Conservation (phyloP, 2,113 vertebrate genomes). For the Prochilodus magdalenae region DNA sequence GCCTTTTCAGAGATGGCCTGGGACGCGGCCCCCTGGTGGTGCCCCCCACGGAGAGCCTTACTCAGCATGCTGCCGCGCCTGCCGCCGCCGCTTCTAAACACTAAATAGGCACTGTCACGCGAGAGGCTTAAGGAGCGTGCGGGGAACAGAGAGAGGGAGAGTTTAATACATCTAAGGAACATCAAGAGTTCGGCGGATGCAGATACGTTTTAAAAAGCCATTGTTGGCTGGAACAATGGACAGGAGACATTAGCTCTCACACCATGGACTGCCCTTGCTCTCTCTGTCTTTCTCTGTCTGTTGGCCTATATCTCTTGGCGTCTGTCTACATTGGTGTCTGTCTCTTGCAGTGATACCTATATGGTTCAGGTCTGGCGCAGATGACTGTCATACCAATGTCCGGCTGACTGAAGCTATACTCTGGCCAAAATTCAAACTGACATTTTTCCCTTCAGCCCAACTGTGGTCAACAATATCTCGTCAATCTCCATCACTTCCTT, state of each 20-base stretch:
- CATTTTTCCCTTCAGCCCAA: no score
- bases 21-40: constrained; percentile 76
- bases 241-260: constrained; percentile 72
- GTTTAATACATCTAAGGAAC: constrained; percentile 43
- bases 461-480: no score
- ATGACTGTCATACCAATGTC: no score
- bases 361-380: no score
- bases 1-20: constrained; percentile 82
- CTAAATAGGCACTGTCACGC: constrained; percentile 79
- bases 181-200: constrained; percentile 63
- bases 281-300: constrained; percentile 43
- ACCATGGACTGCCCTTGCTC: constrained; percentile 65
- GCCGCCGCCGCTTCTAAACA: constrained; percentile 80
- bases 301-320: not conserved
- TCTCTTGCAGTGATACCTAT: not conserved
- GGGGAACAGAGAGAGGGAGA: not conserved
- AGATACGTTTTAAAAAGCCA: constrained; percentile 71
- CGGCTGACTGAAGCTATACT: no score
- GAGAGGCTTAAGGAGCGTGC: not conserved
- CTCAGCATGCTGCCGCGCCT: constrained; percentile 83
- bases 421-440: no score
- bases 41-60: constrained; percentile 83
- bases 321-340: no score
- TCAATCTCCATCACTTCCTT: no score
- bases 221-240: constrained; percentile 70